Evolutionary conservation across 2,888 invertebrate genomes (phyloP).

Genomic region (Notodonta dromedarius): DNA sequence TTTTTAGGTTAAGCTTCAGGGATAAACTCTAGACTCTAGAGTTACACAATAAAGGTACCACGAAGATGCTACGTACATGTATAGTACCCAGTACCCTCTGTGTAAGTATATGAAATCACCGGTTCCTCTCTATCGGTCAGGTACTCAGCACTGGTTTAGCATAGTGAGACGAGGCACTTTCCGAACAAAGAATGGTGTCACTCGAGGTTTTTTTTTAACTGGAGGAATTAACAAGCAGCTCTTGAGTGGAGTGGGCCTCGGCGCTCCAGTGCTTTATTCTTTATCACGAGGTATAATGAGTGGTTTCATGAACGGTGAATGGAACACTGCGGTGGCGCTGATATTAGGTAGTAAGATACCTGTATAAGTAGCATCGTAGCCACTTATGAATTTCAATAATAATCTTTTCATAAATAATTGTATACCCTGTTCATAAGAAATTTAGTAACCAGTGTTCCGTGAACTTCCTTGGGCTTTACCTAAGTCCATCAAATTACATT

Average conservation of each 20-base stretch:
- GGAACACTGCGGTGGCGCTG: constrained; percentile 12
- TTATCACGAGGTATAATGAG: constrained; percentile 32
- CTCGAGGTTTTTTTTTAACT: constrained; percentile 45
- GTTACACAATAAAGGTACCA: not conserved
- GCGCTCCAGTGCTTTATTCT: constrained; percentile 24
- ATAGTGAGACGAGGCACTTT: constrained; percentile 39
- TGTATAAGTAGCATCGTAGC: no score
- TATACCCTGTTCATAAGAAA: no score
- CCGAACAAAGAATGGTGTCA: constrained; percentile 39
- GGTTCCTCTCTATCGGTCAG: constrained; percentile 11
- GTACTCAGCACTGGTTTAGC: constrained; percentile 39
- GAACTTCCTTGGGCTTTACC: no score
- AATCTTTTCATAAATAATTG: no score
- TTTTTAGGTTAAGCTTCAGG: not conserved
- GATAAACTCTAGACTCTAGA: not conserved
- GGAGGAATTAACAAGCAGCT: constrained; percentile 48
- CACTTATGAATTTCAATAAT: no score
- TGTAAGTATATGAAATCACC: not conserved
- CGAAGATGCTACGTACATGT: no score
- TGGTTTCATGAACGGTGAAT: constrained; percentile 16
- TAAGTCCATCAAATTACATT: not conserved
- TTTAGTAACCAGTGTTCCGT: no score
- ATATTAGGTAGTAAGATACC: constrained; percentile 14
- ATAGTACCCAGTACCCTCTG: no score
- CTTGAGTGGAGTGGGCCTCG: constrained; percentile 41